Evolutionary conservation across 2,888 invertebrate genomes (phyloP).

Genomic region (Brachyptera risi): DNA sequence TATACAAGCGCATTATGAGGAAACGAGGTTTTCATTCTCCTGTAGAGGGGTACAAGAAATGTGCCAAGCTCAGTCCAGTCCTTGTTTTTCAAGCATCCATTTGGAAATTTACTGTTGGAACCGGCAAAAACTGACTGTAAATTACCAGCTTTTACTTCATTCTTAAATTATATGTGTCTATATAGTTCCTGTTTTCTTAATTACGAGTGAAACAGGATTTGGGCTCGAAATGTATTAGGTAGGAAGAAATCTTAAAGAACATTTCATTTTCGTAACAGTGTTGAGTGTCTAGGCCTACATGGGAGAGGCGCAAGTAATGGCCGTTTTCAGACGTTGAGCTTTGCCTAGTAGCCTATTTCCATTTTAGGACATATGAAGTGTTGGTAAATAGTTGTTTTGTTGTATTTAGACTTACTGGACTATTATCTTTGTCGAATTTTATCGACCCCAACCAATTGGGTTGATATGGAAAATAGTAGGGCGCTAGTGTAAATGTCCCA

Average conservation of each 20-base stretch:
- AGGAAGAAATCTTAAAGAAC: constrained; percentile 46
- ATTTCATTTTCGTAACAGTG: constrained; percentile 27
- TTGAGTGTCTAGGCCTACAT: too few species aligned
- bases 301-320: constrained; percentile 54
- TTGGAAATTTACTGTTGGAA: constrained; percentile 72
- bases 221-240: constrained; percentile 67
- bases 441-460: too few species aligned
- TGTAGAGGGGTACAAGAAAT: constrained; percentile 34
- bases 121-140: constrained; percentile 52
- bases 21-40: constrained; percentile 30
- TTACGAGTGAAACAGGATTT: constrained; percentile 31
- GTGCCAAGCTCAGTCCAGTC: constrained; percentile 42
- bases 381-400: too few species aligned
- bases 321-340: constrained; percentile 47
- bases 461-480: too few species aligned
- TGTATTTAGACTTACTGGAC: too few species aligned
- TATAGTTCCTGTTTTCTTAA: constrained; percentile 14
- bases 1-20: too few species aligned
- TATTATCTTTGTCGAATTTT: too few species aligned
- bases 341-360: constrained; percentile 11
- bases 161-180: constrained; percentile 24
- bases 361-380: constrained; percentile 13
- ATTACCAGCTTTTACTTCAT: constrained; percentile 21
- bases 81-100: constrained; percentile 65
- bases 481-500: too few species aligned